phyloP scores from a whole-genome alignment of 2,797 vertebrate species.

The Tapera naevia region DNA sequence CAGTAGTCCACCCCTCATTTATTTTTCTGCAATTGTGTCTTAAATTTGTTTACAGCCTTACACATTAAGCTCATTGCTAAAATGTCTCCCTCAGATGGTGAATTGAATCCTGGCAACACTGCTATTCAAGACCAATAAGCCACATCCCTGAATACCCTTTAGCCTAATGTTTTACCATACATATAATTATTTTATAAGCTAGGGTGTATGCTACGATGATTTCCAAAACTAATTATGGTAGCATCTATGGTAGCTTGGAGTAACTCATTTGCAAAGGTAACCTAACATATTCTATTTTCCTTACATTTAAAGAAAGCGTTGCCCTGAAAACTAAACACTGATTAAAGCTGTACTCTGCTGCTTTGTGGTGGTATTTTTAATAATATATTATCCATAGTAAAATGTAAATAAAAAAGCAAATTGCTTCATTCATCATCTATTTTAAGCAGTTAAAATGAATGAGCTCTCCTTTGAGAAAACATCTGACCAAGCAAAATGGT shows the following conservation, averaged over 20 bases:
- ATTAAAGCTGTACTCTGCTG: constrained; percentile 55
- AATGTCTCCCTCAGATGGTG: background rate
- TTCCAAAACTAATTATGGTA: background rate
- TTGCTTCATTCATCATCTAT: constrained; percentile 69
- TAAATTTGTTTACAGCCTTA: background rate
- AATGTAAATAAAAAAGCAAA: constrained; percentile 76
- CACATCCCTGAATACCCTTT: background rate
- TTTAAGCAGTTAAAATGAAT: constrained; percentile 75
- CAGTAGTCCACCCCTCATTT: background rate
- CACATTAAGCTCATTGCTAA: background rate
- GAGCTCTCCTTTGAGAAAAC: constrained; percentile 75
- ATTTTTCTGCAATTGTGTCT: background rate
- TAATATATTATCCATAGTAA: constrained; percentile 68
- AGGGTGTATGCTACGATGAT: background rate
- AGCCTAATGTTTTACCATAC: background rate
- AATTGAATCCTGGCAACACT: background rate
- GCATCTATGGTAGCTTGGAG: background rate
- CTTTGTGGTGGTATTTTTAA: constrained; percentile 55
- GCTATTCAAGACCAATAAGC: background rate
- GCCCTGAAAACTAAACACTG: constrained; percentile 34
- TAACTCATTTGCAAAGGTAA: constrained; percentile 1
- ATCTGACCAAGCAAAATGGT: constrained; percentile 77
- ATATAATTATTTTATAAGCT: constrained; percentile 39
- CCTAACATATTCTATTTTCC: background rate
- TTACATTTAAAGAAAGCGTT: constrained; percentile 42